Evolutionary conservation across 2,113 vertebrate species (phyloP).

Genomic region (Hirundichthys speculiger): DNA sequence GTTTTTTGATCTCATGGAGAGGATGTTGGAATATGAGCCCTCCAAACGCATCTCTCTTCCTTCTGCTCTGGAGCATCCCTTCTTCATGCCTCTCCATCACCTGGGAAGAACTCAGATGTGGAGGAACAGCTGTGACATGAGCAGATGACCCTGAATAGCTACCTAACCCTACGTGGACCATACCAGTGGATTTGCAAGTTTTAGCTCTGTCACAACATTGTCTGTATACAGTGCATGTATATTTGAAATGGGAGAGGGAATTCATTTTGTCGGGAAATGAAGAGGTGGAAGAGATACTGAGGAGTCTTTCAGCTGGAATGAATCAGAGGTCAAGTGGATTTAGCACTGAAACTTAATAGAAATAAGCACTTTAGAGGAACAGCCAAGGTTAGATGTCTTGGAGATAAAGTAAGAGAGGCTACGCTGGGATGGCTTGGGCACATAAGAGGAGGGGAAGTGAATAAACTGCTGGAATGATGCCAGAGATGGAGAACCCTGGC

Average conservation of each 20-base stretch:
- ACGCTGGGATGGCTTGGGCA: no score
- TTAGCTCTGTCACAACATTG: not conserved
- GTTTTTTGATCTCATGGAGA: constrained; percentile 91
- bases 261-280: not conserved
- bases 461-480: no score
- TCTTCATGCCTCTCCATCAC: constrained; percentile 82
- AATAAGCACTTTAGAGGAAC: no score
- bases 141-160: constrained; percentile 81
- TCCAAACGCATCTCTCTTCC: constrained; percentile 85
- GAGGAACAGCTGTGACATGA: constrained; percentile 87
- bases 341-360: no score
- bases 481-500: no score
- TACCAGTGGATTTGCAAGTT: not conserved
- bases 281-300: no score
- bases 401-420: no score
- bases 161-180: constrained; percentile 6
- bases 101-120: constrained; percentile 72
- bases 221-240: no score
- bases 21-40: constrained; percentile 92
- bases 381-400: no score
- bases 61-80: constrained; percentile 87
- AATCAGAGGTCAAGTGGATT: not conserved
- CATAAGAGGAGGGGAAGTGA: no score
- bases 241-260: not conserved
- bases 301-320: not conserved